phyloP scores from a whole-genome alignment of 2,888 invertebrate genomes.

The Heteropelma amictum region DNA sequence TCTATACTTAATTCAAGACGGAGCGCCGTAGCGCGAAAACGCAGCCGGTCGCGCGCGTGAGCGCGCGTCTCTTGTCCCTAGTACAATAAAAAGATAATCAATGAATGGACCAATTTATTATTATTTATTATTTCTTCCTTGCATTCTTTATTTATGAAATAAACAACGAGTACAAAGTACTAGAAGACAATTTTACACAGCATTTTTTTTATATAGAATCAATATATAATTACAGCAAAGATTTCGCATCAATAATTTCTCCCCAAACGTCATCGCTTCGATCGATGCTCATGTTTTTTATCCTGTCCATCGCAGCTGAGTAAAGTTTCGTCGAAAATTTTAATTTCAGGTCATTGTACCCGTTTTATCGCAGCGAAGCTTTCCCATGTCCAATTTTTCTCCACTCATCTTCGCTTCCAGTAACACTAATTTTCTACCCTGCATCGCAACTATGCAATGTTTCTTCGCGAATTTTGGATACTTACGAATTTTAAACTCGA shows the following conservation, averaged over 20 bases:
- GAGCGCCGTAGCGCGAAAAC: too few relatives aligned
- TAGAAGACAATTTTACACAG: too few relatives aligned
- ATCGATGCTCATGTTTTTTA: conserved; percentile 75
- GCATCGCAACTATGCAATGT: conserved; percentile 72
- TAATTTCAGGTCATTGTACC: too few relatives aligned
- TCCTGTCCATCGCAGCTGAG: conserved; percentile 73
- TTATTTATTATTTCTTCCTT: not conserved
- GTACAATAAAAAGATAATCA: too few relatives aligned
- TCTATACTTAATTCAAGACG: too few relatives aligned
- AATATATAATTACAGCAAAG: conserved; percentile 49
- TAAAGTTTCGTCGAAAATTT: conserved; percentile 63
- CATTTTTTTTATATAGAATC: conserved; percentile 8
- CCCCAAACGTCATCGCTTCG: conserved; percentile 78
- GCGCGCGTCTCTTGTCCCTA: too few relatives aligned
- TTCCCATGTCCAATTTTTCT: conserved; percentile 70
- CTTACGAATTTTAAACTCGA: conserved; percentile 72
- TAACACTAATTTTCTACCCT: conserved; percentile 74
- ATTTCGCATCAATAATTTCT: conserved; percentile 68
- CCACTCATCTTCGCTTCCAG: conserved; percentile 78
- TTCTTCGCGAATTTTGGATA: conserved; percentile 58
- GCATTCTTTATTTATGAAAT: not conserved
- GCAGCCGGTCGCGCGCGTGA: too few relatives aligned
- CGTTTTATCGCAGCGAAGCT: conserved; percentile 18
- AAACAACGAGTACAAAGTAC: not conserved
- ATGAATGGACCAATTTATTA: not conserved